Base-by-base conservation (phyloP, 2,113 vertebrate genomes). In the Melanerpes formicivorus region DNA sequence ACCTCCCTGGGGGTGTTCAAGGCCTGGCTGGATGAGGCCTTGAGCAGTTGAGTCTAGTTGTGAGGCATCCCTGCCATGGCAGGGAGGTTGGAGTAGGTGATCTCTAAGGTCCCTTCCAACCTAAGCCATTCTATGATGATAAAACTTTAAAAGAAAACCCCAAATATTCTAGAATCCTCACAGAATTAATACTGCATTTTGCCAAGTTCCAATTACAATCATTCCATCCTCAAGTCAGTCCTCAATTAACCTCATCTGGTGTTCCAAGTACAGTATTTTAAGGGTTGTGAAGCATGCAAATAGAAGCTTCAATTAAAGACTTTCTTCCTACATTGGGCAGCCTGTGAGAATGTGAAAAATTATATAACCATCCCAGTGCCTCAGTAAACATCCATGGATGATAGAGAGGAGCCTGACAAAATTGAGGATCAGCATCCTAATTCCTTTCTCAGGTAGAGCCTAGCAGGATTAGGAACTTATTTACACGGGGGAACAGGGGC, bases 191-290 rank as follows among this genome's bases (percentile, higher is more conserved):
- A 86, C 23, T 65, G n/a, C 34, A 71, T 94, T 88, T 90, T 52
- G 86, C 91, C 37, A 84, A 86, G 71, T 80, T 94, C 32, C 60
- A 89, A 94, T 91, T 96, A 56, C 25, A 94, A 87, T 88, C 94
- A 88, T 91, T 75, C 25, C 40, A 78, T 87, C 69, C 89, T 73
- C 73, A 92, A 96, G 55, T 75, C 64, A 82, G 58, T 50, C 87
- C 84, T 93, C 66, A 97, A 90, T 97, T 97, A 97, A 97, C 91
- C 87, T 94, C 16, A 5, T 56, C 44, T 87, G 82, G 93, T 87
- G 93, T 83, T 70, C 90, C 30, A 88, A 69, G 71, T 32, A 88
- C 90, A 95, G 23, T 73, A 94, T 90, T 92, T 93, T 90, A 93
- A 89, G 80, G 34, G 42, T 72, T 90, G 63, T 91, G 69, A 96